Conservation (phyloP, 2,888 invertebrate species). For the Blastobasis lacticolella region DNA sequence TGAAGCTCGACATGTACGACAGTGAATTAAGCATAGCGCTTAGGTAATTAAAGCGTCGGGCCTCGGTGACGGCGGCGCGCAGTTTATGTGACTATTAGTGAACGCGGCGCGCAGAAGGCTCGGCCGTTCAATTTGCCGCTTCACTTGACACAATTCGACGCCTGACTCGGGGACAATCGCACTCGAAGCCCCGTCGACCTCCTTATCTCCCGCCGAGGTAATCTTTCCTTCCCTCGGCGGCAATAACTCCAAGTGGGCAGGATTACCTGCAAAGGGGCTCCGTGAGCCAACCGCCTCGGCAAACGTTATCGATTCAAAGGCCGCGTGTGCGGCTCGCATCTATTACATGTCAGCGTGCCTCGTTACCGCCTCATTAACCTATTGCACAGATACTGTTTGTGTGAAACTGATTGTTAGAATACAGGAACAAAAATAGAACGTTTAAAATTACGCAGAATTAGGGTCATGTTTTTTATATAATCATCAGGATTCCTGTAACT, state of each 20-base stretch:
- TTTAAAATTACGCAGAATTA: too few relatives aligned
- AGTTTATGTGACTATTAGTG: slow-evolving; percentile 73
- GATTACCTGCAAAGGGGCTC: slow-evolving; percentile 71
- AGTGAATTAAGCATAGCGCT: slow-evolving; percentile 51
- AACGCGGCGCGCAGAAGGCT: slow-evolving; percentile 64
- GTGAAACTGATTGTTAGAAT: too few relatives aligned
- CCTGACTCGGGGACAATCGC: slow-evolving; percentile 75
- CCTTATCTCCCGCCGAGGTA: slow-evolving; percentile 74
- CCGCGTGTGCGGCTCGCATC: too few relatives aligned
- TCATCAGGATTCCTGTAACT: too few relatives aligned
- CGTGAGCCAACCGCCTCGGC: slow-evolving; percentile 65
- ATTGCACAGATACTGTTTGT: too few relatives aligned
- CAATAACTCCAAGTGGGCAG: slow-evolving; percentile 74
- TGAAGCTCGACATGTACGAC: background rate
- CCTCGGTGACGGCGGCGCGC: slow-evolving; percentile 22
- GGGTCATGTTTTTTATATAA: too few relatives aligned
- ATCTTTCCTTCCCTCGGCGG: slow-evolving; percentile 74
- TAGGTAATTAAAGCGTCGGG: slow-evolving; percentile 60
- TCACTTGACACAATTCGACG: slow-evolving; percentile 75
- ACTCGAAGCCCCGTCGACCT: slow-evolving; percentile 72
- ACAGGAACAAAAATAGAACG: too few relatives aligned
- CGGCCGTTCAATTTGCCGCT: slow-evolving; percentile 74
- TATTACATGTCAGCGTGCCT: too few relatives aligned
- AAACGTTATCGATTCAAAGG: slow-evolving; percentile 67
- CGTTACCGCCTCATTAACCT: too few relatives aligned